These are phyloP conservation scores for Oplegnathus fasciatus DNA, from an alignment of 2,113 vertebrate genomes.

Conservation along the genomic window DNA sequence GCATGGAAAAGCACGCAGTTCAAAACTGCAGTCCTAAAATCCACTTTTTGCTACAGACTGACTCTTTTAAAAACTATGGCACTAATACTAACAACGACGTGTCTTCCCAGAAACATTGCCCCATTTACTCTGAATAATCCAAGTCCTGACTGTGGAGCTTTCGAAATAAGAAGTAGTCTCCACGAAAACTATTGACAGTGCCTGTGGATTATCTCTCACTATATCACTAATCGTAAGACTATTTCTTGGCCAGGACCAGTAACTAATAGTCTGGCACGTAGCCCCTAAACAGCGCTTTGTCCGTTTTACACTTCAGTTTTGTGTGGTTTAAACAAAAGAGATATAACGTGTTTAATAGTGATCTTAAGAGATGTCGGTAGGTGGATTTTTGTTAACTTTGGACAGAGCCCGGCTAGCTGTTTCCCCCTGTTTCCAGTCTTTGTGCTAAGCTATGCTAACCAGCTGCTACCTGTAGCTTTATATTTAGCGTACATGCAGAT, in stretches of 20 bases:
- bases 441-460: background rate
- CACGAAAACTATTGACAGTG: background rate
- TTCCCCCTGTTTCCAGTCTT: background rate
- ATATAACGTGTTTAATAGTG: background rate
- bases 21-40: background rate
- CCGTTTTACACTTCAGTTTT: background rate
- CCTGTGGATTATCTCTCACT: background rate
- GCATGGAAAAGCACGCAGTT: background rate
- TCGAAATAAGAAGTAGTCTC: too few species aligned
- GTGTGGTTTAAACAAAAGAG: background rate
- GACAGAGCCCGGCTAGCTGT: background rate
- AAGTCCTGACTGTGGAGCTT: too few species aligned
- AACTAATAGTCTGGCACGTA: too few species aligned
- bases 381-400: background rate
- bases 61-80: too few species aligned
- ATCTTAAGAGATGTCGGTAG: background rate
- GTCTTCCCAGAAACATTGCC: background rate
- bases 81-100: too few species aligned
- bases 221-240: too few species aligned
- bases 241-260: background rate
- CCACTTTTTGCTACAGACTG: background rate
- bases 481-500: background rate
- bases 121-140: background rate
- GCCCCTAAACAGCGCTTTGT: too few species aligned
- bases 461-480: background rate